Base-by-base conservation (phyloP, 2,113 vertebrate genomes). In the Hypanus sabinus region DNA sequence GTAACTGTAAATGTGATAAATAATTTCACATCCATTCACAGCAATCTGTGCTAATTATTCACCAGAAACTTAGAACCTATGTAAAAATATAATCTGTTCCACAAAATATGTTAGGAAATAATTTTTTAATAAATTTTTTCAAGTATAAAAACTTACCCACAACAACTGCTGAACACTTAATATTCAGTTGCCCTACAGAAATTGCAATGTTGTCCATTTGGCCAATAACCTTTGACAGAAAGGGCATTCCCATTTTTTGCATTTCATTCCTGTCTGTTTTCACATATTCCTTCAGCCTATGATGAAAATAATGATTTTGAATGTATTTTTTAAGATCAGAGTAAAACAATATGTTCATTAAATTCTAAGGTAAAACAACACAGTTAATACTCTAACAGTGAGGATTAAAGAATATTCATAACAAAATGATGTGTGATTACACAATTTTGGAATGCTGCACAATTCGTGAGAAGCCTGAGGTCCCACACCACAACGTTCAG, bases 221-320 rank as follows among this genome's bases (percentile, higher is more conserved):
- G 8, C 97, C 98, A 0, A 96, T 95, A 7, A 94, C 96, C 95
- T 95, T 96, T 94, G 94, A 94, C 94, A 95, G 96, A 94, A 94
- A 94, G 0, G 95, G 96, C 38, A 96, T 57, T 0, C 94, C 95
- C 94, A 95, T 94, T 94, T 94, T 93, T 94, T 97, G 2, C 96
- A 0, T 96, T 94, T 97, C 97, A 0, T 70, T 94, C 55, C 96
- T 96, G 36, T 96, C 95, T 30, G 94, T 95, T 94, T 94, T 96
- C 90, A 97, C 96, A 20, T 95, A 95, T 75, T 97, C 97, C 94
- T 96, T 97, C 93, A 98, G 95, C 95, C 97, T 98, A 95, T 16
- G 87, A 87, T 93, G 94, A 36, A 62, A 0, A 0, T 10, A 80
- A 62, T 94, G 27, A 55, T 27, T 60, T 38, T 33, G 5, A 91